These are phyloP conservation scores for Orthosia incerta DNA, from an alignment of 2,888 invertebrate genomes.

Conservation along the genomic window DNA sequence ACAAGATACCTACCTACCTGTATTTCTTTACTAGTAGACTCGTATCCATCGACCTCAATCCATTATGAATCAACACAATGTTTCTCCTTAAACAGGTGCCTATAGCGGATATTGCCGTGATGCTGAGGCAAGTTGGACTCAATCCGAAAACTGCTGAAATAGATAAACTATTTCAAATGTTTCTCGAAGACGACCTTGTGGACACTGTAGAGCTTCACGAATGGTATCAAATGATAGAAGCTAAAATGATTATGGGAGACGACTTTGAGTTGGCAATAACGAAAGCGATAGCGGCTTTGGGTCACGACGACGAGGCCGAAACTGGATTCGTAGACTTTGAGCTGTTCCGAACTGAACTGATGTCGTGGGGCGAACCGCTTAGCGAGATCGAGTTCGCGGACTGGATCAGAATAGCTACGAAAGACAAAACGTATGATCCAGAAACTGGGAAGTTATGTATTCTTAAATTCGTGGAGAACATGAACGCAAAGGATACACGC, in stretches of 20 bases:
- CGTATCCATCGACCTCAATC: not conserved
- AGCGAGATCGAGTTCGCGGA: constrained; percentile 83
- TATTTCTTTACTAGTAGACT: not conserved
- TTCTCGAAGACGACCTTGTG: constrained; percentile 85
- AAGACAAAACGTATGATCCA: constrained; percentile 80
- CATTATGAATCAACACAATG: constrained; percentile 1
- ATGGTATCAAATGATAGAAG: constrained; percentile 86
- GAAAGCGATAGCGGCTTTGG: constrained; percentile 81
- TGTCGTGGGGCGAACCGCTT: constrained; percentile 85
- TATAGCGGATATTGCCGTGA: constrained; percentile 77
- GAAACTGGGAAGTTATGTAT: constrained; percentile 80
- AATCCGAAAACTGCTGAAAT: constrained; percentile 85
- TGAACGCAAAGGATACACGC: constrained; percentile 83
- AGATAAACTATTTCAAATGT: constrained; percentile 74
- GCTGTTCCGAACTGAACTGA: constrained; percentile 79
- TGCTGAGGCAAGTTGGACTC: constrained; percentile 85
- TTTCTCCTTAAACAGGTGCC: constrained; percentile 73
- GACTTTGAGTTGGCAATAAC: constrained; percentile 82
- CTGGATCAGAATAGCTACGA: constrained; percentile 79
- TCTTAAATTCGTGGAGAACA: constrained; percentile 84
- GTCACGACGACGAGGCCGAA: constrained; percentile 81
- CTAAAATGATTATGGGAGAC: constrained; percentile 85
- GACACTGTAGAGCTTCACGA: constrained; percentile 86
- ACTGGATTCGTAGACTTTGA: constrained; percentile 80
- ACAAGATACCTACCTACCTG: not conserved